phyloP scores from a whole-genome alignment of 2,888 invertebrate species.

The Linnaemya tessellans region DNA sequence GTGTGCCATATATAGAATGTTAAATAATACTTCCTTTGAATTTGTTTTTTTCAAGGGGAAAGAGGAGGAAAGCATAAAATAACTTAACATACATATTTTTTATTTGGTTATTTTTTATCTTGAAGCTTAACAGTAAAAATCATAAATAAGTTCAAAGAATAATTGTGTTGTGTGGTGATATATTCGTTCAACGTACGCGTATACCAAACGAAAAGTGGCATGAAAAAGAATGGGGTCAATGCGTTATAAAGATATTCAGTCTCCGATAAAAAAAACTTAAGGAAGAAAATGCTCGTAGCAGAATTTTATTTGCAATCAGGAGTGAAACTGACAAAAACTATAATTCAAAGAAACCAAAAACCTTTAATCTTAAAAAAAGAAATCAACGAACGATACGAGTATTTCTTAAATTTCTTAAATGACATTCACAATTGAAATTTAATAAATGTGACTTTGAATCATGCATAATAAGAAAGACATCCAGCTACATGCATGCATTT shows the following conservation, averaged over 20 bases:
- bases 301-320: constrained; percentile 8
- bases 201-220: not conserved
- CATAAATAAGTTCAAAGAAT: constrained; percentile 43
- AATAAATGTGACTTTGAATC: constrained; percentile 47
- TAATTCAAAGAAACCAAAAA: not conserved
- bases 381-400: not conserved
- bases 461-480: not conserved
- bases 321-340: not conserved
- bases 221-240: constrained; percentile 52
- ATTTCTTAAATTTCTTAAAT: constrained; percentile 26
- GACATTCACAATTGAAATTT: constrained; percentile 31
- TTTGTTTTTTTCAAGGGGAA: constrained; percentile 19
- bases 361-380: constrained; percentile 29
- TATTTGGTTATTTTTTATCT: constrained; percentile 1
- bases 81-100: constrained; percentile 31
- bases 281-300: not conserved
- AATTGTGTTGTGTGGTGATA: not conserved
- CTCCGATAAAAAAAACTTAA: constrained; percentile 27
- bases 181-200: not conserved
- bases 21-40: constrained; percentile 47
- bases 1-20: constrained; percentile 2
- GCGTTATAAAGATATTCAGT: constrained; percentile 37
- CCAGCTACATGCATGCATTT: not conserved
- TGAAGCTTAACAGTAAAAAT: constrained; percentile 32
- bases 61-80: constrained; percentile 9